These are phyloP conservation scores for Drosophila buzzatii DNA, from an alignment of 2,888 invertebrate species.

Conservation along the genomic window DNA sequence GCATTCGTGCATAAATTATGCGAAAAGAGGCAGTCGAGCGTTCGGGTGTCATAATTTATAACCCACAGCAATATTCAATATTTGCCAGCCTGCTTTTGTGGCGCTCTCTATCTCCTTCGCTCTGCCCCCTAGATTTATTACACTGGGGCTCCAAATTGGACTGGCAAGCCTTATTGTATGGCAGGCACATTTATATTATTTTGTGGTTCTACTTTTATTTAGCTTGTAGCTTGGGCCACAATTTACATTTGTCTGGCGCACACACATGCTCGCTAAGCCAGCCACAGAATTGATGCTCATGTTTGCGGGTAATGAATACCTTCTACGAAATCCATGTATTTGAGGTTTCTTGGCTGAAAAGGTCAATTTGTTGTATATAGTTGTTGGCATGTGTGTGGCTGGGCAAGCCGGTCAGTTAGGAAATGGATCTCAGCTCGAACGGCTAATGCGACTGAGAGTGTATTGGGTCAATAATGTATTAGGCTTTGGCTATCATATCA, in stretches of 20 bases:
- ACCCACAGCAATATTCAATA: slow-evolving; percentile 78
- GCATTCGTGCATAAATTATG: slow-evolving; percentile 73
- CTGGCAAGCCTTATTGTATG: slow-evolving; percentile 6
- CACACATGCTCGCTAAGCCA: slow-evolving; percentile 35
- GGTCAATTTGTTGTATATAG: slow-evolving; percentile 51
- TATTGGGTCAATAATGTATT: slow-evolving; percentile 16
- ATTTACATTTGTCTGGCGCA: slow-evolving; percentile 67
- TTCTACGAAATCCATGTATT: slow-evolving; percentile 45
- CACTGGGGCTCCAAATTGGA: slow-evolving; percentile 35
- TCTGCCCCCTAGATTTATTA: slow-evolving; percentile 66
- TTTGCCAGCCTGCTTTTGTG: slow-evolving; percentile 63
- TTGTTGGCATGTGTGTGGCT: no score
- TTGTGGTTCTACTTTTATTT: slow-evolving; percentile 64
- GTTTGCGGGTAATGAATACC: slow-evolving; percentile 71
- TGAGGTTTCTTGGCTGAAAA: slow-evolving; percentile 35
- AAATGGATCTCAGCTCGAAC: slow-evolving; percentile 10
- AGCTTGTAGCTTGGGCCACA: slow-evolving; percentile 64
- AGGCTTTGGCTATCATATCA: background rate
- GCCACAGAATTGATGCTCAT: slow-evolving; percentile 68
- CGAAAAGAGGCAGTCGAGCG: slow-evolving; percentile 50
- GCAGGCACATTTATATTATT: slow-evolving; percentile 34
- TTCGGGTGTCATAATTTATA: slow-evolving; percentile 76
- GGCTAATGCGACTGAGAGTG: slow-evolving; percentile 1
- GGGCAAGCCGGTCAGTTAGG: slow-evolving; percentile 5
- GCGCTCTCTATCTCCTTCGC: background rate